phyloP scores from a whole-genome alignment of 92 coral and sea anemone genomes.

The Siderastrea radians region DNA sequence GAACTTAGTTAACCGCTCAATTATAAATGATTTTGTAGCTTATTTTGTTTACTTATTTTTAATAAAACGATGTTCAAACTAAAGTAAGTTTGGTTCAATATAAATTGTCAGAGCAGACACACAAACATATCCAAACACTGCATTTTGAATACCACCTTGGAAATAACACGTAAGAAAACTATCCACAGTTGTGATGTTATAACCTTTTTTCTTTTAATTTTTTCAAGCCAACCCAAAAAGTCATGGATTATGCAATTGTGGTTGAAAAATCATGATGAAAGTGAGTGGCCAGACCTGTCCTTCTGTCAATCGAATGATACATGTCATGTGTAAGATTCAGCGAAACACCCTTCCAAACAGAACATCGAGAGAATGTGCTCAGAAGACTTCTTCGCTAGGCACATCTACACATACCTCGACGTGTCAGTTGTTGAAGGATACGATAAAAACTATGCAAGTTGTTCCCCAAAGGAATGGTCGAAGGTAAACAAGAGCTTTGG shows the following conservation, averaged over 20 bases:
- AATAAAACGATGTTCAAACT: too few species aligned
- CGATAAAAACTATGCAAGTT: background rate
- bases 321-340: background rate
- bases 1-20: constrained; percentile 38
- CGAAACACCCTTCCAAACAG: too few species aligned
- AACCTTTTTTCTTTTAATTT: background rate
- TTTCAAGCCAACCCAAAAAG: background rate
- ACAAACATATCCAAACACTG: too few species aligned
- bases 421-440: background rate
- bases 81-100: too few species aligned
- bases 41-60: background rate
- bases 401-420: background rate
- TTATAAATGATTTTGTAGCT: constrained; percentile 52
- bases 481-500: background rate
- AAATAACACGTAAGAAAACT: background rate
- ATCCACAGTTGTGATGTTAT: background rate
- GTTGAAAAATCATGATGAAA: background rate
- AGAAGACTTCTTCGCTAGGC: too few species aligned
- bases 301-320: background rate
- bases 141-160: background rate
- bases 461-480: background rate
- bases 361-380: too few species aligned
- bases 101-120: too few species aligned
- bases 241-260: constrained; percentile 14
- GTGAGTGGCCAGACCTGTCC: background rate